phyloP scores from a whole-genome alignment of 2,888 invertebrate species.

The Plagiodera versicolora region DNA sequence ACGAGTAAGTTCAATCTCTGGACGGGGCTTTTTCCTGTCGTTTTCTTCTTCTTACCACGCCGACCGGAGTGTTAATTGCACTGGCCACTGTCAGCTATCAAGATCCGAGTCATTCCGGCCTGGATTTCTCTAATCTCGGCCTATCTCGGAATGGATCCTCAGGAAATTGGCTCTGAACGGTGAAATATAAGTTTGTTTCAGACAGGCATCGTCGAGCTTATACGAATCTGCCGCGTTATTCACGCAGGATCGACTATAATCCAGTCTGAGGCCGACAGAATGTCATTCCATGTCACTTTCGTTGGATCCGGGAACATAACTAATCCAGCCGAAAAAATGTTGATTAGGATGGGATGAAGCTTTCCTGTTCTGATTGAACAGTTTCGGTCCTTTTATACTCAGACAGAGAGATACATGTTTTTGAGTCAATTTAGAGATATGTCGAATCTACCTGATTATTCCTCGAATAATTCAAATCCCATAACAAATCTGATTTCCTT shows the following conservation, averaged over 20 bases:
- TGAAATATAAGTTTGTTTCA: conserved; percentile 50
- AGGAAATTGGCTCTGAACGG: conserved; percentile 49
- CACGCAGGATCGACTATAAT: not conserved
- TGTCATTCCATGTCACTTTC: too few relatives aligned
- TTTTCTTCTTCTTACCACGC: conserved; percentile 8
- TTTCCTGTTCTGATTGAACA: too few relatives aligned
- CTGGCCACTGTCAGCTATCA: conserved; percentile 43
- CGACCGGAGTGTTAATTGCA: conserved; percentile 46
- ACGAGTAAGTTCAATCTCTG: conserved; percentile 30
- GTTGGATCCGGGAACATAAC: too few relatives aligned
- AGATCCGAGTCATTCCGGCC: conserved; percentile 33
- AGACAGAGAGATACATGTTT: too few relatives aligned
- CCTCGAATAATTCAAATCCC: not conserved
- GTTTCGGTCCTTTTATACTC: too few relatives aligned
- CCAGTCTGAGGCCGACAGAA: not conserved
- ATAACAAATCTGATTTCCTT: not conserved
- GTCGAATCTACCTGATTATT: too few relatives aligned
- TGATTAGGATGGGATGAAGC: too few relatives aligned
- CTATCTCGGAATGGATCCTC: conserved; percentile 30
- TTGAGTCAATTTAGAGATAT: too few relatives aligned
- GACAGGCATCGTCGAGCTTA: conserved; percentile 47
- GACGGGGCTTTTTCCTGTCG: conserved; percentile 24
- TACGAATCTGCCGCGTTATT: conserved; percentile 33
- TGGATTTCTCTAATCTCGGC: conserved; percentile 46
- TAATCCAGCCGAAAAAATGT: too few relatives aligned